Evolutionary conservation across 2,113 vertebrate genomes (phyloP), one percentile per base, ranked within the genome.

Genomic region (Chascanopsetta lugubris): DNA sequence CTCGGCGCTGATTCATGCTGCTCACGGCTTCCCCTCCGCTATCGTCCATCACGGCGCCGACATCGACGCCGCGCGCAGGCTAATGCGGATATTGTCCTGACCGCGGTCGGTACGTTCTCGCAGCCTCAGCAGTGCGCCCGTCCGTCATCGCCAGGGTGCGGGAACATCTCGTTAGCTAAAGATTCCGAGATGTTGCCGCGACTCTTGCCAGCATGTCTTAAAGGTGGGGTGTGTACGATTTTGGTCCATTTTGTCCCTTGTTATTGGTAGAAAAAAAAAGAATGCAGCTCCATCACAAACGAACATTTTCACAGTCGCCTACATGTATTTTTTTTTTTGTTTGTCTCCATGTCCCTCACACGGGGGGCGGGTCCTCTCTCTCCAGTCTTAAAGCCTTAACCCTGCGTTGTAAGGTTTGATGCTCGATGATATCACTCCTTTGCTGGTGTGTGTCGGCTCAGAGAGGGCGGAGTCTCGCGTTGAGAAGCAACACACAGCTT

Each of bases 1-100:
- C 60, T 8, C n/a, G n/a, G 10, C 57, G 75, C 76, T 88, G 84
- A 85, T 87, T 85, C 82, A 87, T 80, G 79, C 84, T 71, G 78
- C 77, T 76, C 49, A n/a, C 63, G 0, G 30, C 43, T 81, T 87
- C 69, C 61, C 82, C 63, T 68, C 72, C 74, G 30, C 75, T 66
- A 69, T 72, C 78, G 55, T 75, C 77, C 79, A 85, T 86, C 77
- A 82, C 62, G 63, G 81, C 10, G 20, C n/a, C 71, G 79, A 85
- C 73, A 60, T 85, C 79, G 72, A 67, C 73, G 61, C 51, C 42
- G n/a, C 66, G 57, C 61, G 64, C 49, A 64, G 62, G 76, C 62
- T 34, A 74, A 72, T 60, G 59, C 9, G 10, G 60, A 66, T 32
- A 20, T 61, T 56, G 49, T 57, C 40, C 51, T 40, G 26, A 55